phyloP scores from a whole-genome alignment of 2,113 vertebrate species.

The Macrotis lagotis region DNA sequence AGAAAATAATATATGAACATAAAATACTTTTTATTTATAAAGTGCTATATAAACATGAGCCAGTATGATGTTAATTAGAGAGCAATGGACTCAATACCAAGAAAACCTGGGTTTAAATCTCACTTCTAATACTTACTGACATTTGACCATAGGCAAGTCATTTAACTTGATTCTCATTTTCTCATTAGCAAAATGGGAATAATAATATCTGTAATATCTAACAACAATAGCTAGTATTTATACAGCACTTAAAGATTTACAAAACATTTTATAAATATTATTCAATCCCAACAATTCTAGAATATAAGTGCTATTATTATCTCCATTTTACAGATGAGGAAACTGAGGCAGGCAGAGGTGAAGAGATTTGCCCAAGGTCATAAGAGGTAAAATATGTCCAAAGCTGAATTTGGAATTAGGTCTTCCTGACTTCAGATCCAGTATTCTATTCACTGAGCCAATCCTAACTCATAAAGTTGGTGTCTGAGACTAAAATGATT shows the following conservation, averaged over 20 bases:
- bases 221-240: not conserved
- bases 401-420: not conserved
- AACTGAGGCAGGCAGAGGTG: not conserved
- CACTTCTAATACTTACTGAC: not conserved
- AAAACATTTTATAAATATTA: not conserved
- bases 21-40: not conserved
- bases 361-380: not conserved
- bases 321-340: not conserved
- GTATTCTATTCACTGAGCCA: not conserved
- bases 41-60: not conserved
- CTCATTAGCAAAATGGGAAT: not conserved
- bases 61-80: not conserved
- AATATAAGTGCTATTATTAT: not conserved
- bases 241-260: not conserved
- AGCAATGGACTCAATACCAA: not conserved
- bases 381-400: not conserved
- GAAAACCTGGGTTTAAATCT: not conserved
- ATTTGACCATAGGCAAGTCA: not conserved
- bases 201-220: not conserved
- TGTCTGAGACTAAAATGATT: not conserved
- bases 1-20: not conserved
- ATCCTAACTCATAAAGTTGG: not conserved
- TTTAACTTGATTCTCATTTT: not conserved
- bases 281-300: not conserved
- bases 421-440: not conserved